Conservation (phyloP, 2,797 vertebrate species). For the Helarctos malayanus region DNA sequence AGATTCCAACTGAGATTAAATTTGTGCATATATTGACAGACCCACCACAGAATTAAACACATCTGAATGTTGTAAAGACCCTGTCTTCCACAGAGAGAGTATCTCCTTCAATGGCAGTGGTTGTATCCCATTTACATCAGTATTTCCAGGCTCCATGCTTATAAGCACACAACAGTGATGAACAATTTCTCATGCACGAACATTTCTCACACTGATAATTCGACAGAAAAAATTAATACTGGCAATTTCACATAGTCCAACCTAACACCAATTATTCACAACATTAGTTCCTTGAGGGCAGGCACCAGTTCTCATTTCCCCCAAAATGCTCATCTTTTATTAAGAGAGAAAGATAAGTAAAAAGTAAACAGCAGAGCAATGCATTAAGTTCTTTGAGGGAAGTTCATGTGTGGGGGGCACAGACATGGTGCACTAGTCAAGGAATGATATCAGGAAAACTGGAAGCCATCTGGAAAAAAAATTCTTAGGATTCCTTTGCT, state of each 20-base stretch:
- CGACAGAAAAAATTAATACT: background rate
- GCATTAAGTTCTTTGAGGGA: background rate
- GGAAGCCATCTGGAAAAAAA: background rate
- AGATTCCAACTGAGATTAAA: conserved; percentile 7
- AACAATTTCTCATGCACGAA: background rate
- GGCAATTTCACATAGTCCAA: conserved; percentile 31
- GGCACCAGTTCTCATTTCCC: background rate
- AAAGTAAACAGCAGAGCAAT: conserved; percentile 37
- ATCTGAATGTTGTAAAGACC: background rate
- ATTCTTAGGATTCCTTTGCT: background rate
- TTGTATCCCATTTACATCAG: background rate
- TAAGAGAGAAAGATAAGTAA: conserved; percentile 5
- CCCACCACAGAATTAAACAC: background rate
- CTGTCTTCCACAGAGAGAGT: background rate
- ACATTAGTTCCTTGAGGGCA: background rate
- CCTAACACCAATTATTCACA: background rate
- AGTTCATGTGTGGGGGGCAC: background rate
- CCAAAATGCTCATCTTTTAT: background rate
- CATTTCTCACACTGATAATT: conserved; percentile 20
- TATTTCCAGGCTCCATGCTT: background rate
- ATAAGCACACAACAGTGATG: background rate
- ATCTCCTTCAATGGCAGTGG: background rate
- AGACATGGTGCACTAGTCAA: background rate
- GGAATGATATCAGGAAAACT: conserved; percentile 37
- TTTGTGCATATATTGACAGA: background rate